Percentiles rank a stretch among this genome's conserved stretches.
phyloP scores from a whole-genome alignment of 2,113 vertebrate species.

The Phyllostomus hastatus region DNA sequence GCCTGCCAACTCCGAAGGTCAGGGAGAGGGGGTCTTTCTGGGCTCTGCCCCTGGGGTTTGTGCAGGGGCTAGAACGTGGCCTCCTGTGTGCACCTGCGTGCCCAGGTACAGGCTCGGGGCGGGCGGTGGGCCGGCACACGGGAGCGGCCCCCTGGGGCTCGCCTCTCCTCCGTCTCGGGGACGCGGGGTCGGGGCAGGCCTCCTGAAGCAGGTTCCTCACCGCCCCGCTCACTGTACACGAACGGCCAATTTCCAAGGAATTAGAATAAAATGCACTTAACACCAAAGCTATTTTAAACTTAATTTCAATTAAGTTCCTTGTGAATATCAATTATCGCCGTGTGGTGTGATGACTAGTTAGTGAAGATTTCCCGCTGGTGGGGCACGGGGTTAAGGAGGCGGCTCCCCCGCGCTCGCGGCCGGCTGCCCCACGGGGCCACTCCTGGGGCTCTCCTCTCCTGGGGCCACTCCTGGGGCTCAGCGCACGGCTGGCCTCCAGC shows the following conservation, averaged over 20 bases:
- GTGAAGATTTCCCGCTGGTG: background rate
- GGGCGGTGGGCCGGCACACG: fast-evolving
- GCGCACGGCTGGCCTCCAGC: fast-evolving
- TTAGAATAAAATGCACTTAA: slow-evolving; percentile 44
- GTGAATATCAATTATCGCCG: background rate
- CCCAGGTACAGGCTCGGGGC: background rate
- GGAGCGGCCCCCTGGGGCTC: fast-evolving
- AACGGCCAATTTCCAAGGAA: slow-evolving; percentile 17
- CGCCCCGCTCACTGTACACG: background rate
- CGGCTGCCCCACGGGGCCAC: fast-evolving
- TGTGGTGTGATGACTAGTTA: background rate
- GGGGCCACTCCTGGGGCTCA: fast-evolving
- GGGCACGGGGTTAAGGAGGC: fast-evolving
- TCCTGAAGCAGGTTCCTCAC: background rate
- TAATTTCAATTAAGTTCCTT: slow-evolving; percentile 42
- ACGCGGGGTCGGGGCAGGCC: background rate
- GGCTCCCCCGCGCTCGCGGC: fast-evolving
- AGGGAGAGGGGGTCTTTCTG: background rate
- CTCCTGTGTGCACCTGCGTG: background rate
- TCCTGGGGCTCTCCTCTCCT: fast-evolving
- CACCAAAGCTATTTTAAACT: slow-evolving; percentile 23
- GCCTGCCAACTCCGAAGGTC: background rate
- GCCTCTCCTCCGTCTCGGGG: background rate
- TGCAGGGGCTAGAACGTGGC: background rate
- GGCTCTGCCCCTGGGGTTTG: background rate